Evolutionary conservation across 2,888 invertebrate species (phyloP).

Genomic region (Drosophila yooni): DNA sequence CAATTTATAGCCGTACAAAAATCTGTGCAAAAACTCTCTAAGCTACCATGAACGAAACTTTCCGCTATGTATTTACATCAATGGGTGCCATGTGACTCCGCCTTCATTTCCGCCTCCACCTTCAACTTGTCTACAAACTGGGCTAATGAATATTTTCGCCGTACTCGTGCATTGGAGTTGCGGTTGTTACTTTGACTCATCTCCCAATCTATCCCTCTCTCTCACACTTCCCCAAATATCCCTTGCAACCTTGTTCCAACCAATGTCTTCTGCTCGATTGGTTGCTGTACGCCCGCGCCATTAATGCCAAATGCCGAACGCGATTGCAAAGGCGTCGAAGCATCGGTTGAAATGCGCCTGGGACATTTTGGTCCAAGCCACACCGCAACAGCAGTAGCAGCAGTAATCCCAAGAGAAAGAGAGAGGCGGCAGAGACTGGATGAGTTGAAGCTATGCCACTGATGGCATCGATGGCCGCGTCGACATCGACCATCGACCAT

Average conservation of each 20-base stretch:
- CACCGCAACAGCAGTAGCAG: slow-evolving; percentile 27
- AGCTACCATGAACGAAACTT: slow-evolving; percentile 68
- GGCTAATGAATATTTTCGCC: slow-evolving; percentile 74
- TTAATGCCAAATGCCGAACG: slow-evolving; percentile 74
- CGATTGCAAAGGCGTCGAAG: slow-evolving; percentile 77
- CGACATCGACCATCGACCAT: slow-evolving; percentile 4
- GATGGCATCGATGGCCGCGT: slow-evolving; percentile 68
- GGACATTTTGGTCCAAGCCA: slow-evolving; percentile 60
- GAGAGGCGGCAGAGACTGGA: neutral
- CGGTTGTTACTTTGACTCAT: slow-evolving; percentile 63
- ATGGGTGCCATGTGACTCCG: slow-evolving; percentile 30
- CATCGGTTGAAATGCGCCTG: slow-evolving; percentile 70
- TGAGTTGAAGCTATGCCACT: slow-evolving; percentile 53
- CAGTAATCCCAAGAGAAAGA: slow-evolving; percentile 1
- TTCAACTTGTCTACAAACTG: slow-evolving; percentile 37
- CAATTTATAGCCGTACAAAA: slow-evolving; percentile 71
- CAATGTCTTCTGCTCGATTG: slow-evolving; percentile 39
- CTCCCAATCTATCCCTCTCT: slow-evolving; percentile 16
- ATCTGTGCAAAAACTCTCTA: slow-evolving; percentile 69
- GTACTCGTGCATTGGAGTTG: slow-evolving; percentile 53
- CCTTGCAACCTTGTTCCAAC: neutral
- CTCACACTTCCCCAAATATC: neutral
- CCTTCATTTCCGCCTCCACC: slow-evolving; percentile 22
- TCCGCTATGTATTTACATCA: slow-evolving; percentile 33
- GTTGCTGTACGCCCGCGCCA: slow-evolving; percentile 52